A percentile compares a stretch with the other conserved stretches of the same genome.
Evolutionary conservation across 2,797 vertebrate genomes (phyloP).

Genomic region (Sebastes elongatus): DNA sequence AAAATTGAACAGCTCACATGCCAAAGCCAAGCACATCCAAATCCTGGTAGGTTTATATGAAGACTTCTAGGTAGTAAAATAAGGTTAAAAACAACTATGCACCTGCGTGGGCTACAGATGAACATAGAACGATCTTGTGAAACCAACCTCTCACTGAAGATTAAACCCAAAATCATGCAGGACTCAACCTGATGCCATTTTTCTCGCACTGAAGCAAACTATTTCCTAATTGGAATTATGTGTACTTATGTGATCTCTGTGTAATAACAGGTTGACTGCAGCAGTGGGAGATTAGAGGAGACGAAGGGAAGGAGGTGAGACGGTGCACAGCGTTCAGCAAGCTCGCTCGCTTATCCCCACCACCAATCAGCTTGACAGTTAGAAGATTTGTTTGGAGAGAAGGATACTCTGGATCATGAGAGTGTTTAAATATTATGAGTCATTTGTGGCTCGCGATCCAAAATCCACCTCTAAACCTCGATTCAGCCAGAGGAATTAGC

Average conservation of each 20-base stretch:
- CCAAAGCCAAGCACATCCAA: neutral
- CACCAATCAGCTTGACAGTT: slow-evolving; percentile 8
- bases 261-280: slow-evolving; percentile 45
- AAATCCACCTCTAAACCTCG: slow-evolving; percentile 3
- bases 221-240: slow-evolving; percentile 48
- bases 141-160: slow-evolving; percentile 15
- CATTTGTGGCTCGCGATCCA: neutral
- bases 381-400: slow-evolving; percentile 6
- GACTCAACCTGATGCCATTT: slow-evolving; percentile 20
- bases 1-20: slow-evolving; percentile 16
- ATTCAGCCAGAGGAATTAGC: neutral
- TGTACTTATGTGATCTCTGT: slow-evolving; percentile 17
- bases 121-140: slow-evolving; percentile 5
- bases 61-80: neutral
- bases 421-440: slow-evolving; percentile 25
- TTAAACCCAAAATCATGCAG: slow-evolving; percentile 33
- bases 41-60: neutral
- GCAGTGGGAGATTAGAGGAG: slow-evolving; percentile 25
- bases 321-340: neutral
- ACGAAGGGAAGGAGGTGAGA: slow-evolving; percentile 3
- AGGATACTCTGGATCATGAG: neutral
- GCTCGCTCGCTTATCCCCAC: neutral
- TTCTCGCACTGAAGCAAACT: neutral
- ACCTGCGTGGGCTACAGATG: neutral
- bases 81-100: neutral